A percentile compares a stretch with the other conserved stretches of the same genome.
These are phyloP conservation scores for Bettongia penicillata DNA, from an alignment of 2,113 vertebrate genomes.

Conservation along the genomic window DNA sequence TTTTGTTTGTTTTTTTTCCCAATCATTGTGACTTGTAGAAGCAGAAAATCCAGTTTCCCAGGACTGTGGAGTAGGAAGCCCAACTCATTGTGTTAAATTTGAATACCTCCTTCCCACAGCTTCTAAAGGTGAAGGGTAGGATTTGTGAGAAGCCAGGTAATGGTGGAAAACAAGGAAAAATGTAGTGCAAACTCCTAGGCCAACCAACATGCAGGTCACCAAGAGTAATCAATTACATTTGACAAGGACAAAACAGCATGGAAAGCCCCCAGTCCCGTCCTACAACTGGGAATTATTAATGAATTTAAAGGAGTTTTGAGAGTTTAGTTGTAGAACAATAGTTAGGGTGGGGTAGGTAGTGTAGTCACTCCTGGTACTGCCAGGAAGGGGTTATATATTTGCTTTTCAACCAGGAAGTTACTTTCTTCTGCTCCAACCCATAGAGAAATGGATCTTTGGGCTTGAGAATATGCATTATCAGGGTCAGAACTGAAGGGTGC, in stretches of 20 bases:
- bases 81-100: background rate
- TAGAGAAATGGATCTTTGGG: background rate
- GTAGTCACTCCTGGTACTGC: background rate
- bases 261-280: background rate
- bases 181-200: background rate
- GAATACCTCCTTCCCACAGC: background rate
- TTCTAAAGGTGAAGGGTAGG: background rate
- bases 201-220: background rate
- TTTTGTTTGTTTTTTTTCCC: background rate
- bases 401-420: background rate
- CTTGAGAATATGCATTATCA: background rate
- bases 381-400: background rate
- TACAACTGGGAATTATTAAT: background rate
- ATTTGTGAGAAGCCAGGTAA: background rate
- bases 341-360: background rate
- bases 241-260: background rate
- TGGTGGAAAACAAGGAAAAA: background rate
- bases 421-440: background rate
- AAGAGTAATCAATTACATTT: background rate
- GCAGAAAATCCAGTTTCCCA: background rate
- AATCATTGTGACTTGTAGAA: background rate
- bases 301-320: background rate
- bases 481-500: background rate
- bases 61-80: background rate
- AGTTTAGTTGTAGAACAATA: background rate